Base-by-base conservation (phyloP, 2,888 invertebrate species). In the Latheticus oryzae region DNA sequence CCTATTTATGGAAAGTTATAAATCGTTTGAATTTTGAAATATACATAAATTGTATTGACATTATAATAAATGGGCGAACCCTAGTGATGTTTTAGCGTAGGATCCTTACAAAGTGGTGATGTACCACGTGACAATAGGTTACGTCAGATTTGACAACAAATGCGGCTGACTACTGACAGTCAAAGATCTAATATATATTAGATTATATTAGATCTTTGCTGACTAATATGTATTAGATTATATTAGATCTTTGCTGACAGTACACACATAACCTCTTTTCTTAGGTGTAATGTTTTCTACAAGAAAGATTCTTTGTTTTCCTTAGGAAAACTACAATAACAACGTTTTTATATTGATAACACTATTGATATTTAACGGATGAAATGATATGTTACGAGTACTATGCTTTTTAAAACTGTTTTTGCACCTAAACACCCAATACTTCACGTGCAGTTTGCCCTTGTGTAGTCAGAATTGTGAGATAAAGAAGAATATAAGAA, bases 1-100 rank as follows among this genome's bases (percentile, higher is more conserved):
- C 16, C 35, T 48, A 48, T 37, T 48, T 48, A 48, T 48, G 48
- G 37, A n/a, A 37, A 48, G 48, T 48, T 48, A 48, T 48, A 48
- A 48, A 48, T 48, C 15, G 23, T 48, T 48, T 48, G 48, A 35
- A 48, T 35, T 48, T 35, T 48, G 35, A 35, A 48, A 35, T 9
- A 48, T 48, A 48, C 24, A 48, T 48, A 48, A 48, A 30, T 43
- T 40, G 23, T 8, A 23, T 23, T 23, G 23, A 23, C 23, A 23
- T 23, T 23, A 23, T 23, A 23, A 23, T 23, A 30, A 30, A 30
- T 30, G 30, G 30, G 5, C 2, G 30, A 30, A 30, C 9, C 30
- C 30, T 30, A 30, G 30, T 30, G 30, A 30, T 30, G 30, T 30
- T 30, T 30, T 30, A 30, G 30, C 30, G 30, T 30, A 23, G 23